Conservation (phyloP, 2,888 invertebrate species). For the Hirudinaria manillensis region DNA sequence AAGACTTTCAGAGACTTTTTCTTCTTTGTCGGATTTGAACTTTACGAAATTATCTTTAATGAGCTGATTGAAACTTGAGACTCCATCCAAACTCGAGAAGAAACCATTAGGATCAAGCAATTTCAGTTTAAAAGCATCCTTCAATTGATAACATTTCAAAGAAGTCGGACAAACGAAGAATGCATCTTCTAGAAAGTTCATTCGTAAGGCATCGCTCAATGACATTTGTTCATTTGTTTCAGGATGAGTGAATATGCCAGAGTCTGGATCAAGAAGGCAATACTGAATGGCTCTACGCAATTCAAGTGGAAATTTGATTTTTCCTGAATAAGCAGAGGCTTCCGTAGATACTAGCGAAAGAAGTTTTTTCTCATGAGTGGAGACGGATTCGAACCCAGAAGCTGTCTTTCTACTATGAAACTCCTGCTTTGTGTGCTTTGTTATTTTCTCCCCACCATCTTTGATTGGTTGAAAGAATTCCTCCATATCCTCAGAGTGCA, state of each 20-base stretch:
- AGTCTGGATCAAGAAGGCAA: slow-evolving; percentile 65
- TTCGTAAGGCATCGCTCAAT: slow-evolving; percentile 69
- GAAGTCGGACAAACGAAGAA: slow-evolving; percentile 36
- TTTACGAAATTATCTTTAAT: slow-evolving; percentile 65
- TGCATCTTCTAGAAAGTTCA: slow-evolving; percentile 49
- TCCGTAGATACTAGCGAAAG: slow-evolving; percentile 32
- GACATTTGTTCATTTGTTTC: slow-evolving; percentile 74
- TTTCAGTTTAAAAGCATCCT: slow-evolving; percentile 36
- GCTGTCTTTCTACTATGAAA: slow-evolving; percentile 35
- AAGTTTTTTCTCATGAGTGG: slow-evolving; percentile 39
- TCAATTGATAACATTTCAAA: slow-evolving; percentile 26
- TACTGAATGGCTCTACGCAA: slow-evolving; percentile 72
- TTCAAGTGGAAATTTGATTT: slow-evolving; percentile 56
- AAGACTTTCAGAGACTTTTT: slow-evolving; percentile 57
- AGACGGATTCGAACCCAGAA: slow-evolving; percentile 38
- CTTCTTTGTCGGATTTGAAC: slow-evolving; percentile 59
- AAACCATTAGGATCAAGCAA: slow-evolving; percentile 40
- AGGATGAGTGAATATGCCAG: slow-evolving; percentile 68
- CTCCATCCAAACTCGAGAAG: slow-evolving; percentile 73
- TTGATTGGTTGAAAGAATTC: slow-evolving; percentile 37
- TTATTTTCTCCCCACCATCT: slow-evolving; percentile 37
- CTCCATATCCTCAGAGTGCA: slow-evolving; percentile 38
- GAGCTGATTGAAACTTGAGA: slow-evolving; percentile 76
- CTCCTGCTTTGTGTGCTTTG: slow-evolving; percentile 34
- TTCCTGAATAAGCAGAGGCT: slow-evolving; percentile 35